Percentiles rank a stretch among this genome's conserved stretches.
phyloP scores from a whole-genome alignment of 2,888 invertebrate species.

The Vandiemenella viatica region DNA sequence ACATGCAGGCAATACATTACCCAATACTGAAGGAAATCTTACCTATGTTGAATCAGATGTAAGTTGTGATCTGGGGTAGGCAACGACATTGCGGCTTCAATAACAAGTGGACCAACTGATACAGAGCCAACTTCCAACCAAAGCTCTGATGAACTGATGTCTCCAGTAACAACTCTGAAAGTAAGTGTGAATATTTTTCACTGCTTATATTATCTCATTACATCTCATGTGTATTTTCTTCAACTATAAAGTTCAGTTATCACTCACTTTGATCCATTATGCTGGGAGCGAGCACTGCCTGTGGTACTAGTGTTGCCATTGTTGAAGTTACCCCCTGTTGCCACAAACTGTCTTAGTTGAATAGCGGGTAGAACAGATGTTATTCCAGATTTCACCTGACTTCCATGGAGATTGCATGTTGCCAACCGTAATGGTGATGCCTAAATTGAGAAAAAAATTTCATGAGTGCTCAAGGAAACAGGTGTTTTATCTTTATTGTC shows the following conservation, averaged over 20 bases:
- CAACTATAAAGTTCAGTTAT: not conserved
- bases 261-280: not conserved
- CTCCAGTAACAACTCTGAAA: not conserved
- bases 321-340: constrained; percentile 36
- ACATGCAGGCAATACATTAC: too few relatives aligned
- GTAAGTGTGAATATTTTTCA: not conserved
- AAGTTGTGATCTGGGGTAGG: constrained; percentile 61
- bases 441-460: constrained; percentile 29
- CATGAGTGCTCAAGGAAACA: too few relatives aligned
- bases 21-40: too few relatives aligned
- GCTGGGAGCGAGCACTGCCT: constrained; percentile 38
- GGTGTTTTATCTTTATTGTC: too few relatives aligned
- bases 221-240: not conserved
- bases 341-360: constrained; percentile 48
- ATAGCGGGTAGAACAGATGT: constrained; percentile 72
- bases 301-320: constrained; percentile 52
- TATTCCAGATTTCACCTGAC: constrained; percentile 75
- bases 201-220: not conserved
- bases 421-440: constrained; percentile 76
- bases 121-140: constrained; percentile 90
- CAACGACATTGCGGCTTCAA: constrained; percentile 77
- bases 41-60: constrained; percentile 66
- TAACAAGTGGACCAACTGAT: constrained; percentile 73
- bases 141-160: constrained; percentile 17
- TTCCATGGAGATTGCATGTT: constrained; percentile 89